A percentile compares a stretch with the other conserved stretches of the same genome.
phyloP scores from a whole-genome alignment of 2,888 invertebrate species.

The Cartodere bifasciata region DNA sequence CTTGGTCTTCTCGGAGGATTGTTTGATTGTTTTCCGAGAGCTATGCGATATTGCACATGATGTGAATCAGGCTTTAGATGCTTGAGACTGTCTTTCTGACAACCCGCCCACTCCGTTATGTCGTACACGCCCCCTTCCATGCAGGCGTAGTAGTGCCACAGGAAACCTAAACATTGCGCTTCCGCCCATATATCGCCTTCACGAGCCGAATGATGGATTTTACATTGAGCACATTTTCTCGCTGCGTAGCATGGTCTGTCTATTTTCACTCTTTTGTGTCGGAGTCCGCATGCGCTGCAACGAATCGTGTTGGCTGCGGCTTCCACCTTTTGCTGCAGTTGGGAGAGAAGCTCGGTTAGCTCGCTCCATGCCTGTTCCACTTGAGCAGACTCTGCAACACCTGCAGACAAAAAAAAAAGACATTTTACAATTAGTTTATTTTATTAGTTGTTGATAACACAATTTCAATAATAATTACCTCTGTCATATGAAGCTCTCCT shows the following conservation, averaged over 20 bases:
- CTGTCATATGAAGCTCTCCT: slow-evolving; percentile 33
- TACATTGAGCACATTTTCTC: slow-evolving; percentile 79
- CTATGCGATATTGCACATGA: slow-evolving; percentile 79
- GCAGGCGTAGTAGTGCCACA: slow-evolving; percentile 91
- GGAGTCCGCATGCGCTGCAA: slow-evolving; percentile 86
- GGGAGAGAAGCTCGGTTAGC: slow-evolving; percentile 73
- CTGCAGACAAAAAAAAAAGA: slow-evolving; percentile 13
- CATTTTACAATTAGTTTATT: not conserved
- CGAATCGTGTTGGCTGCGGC: slow-evolving; percentile 89
- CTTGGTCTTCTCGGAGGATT: slow-evolving; percentile 21
- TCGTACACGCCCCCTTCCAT: slow-evolving; percentile 95
- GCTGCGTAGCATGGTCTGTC: slow-evolving; percentile 86
- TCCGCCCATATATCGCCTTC: slow-evolving; percentile 98
- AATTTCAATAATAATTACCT: slow-evolving; percentile 24
- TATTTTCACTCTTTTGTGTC: slow-evolving; percentile 77
- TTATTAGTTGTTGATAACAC: not conserved
- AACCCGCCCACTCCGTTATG: slow-evolving; percentile 94
- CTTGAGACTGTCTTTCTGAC: slow-evolving; percentile 67
- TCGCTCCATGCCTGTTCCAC: slow-evolving; percentile 79
- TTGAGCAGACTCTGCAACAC: slow-evolving; percentile 59
- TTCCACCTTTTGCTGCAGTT: slow-evolving; percentile 87
- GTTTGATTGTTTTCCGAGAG: slow-evolving; percentile 42
- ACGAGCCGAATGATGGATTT: slow-evolving; percentile 79
- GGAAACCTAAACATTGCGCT: slow-evolving; percentile 69
- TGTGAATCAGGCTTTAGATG: slow-evolving; percentile 86